A percentile compares a stretch with the other conserved stretches of the same genome.
Conservation (phyloP, 1,140 invertebrate genomes). For the Leptinotarsa undecemlineata region DNA sequence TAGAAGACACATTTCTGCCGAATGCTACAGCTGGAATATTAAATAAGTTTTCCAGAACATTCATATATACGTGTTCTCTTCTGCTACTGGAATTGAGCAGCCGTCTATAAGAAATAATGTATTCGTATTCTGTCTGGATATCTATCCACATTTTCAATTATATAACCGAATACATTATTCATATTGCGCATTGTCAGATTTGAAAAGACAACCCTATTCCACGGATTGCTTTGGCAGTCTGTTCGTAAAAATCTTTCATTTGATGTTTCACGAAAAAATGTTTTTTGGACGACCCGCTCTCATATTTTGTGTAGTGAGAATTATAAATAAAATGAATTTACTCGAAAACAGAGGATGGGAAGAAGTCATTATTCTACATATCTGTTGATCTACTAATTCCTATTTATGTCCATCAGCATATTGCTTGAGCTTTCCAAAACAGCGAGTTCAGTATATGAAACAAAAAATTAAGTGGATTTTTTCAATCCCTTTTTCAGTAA, state of each 20-base stretch:
- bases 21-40: not conserved
- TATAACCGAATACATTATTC: constrained; percentile 8
- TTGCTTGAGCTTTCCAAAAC: no score
- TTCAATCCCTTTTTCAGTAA: no score
- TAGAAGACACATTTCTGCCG: not conserved
- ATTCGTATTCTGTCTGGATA: not conserved
- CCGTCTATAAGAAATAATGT: not conserved
- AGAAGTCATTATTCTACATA: no score
- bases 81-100: not conserved
- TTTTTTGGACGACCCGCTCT: no score
- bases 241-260: not conserved
- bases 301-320: no score
- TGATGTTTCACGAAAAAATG: no score
- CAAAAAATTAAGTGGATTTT: no score
- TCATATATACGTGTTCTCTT: not conserved
- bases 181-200: not conserved
- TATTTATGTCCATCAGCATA: no score
- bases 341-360: no score
- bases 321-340: no score
- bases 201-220: not conserved
- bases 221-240: not conserved
- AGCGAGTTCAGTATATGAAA: no score
- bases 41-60: not conserved
- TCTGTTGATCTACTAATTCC: no score
- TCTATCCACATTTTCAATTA: constrained; percentile 4